Percentiles rank a stretch among this genome's conserved stretches.
Evolutionary conservation across 2,888 invertebrate genomes (phyloP).

Genomic region (Mesorhabditis sp.): DNA sequence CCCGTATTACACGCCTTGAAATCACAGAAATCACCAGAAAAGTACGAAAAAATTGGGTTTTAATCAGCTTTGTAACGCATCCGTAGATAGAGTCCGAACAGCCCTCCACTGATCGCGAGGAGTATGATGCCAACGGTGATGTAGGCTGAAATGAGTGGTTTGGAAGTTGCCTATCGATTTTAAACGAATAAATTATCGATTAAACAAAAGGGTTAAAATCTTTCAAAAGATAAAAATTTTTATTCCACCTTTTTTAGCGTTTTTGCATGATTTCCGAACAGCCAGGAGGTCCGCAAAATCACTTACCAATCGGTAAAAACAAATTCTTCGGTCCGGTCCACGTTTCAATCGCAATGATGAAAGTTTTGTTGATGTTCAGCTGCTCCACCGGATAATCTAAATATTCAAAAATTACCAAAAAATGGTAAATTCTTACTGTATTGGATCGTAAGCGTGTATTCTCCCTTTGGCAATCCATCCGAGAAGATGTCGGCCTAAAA

Average conservation of each 20-base stretch:
- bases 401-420: slow-evolving; percentile 10
- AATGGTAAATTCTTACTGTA: slow-evolving; percentile 49
- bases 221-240: too few relatives aligned
- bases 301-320: slow-evolving; percentile 77
- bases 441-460: slow-evolving; percentile 58
- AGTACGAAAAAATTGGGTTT: background rate
- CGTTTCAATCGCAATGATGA: slow-evolving; percentile 92
- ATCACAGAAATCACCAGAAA: too few relatives aligned
- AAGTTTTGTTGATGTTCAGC: slow-evolving; percentile 87
- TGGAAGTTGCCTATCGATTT: too few relatives aligned
- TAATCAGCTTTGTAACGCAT: background rate
- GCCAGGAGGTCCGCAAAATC: too few relatives aligned
- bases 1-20: too few relatives aligned
- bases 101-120: background rate
- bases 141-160: slow-evolving; percentile 2
- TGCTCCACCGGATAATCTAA: slow-evolving; percentile 77
- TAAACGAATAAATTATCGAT: too few relatives aligned
- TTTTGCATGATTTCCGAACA: too few relatives aligned
- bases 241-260: too few relatives aligned
- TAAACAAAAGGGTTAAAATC: too few relatives aligned
- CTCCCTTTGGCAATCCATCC: slow-evolving; percentile 64
- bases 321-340: slow-evolving; percentile 94
- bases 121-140: background rate
- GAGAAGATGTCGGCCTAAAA: slow-evolving; percentile 44
- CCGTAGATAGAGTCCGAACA: background rate